A percentile compares a stretch with the other conserved stretches of the same genome.
Conservation (phyloP, 2,113 vertebrate genomes). For the Stegostoma tigrinum region DNA sequence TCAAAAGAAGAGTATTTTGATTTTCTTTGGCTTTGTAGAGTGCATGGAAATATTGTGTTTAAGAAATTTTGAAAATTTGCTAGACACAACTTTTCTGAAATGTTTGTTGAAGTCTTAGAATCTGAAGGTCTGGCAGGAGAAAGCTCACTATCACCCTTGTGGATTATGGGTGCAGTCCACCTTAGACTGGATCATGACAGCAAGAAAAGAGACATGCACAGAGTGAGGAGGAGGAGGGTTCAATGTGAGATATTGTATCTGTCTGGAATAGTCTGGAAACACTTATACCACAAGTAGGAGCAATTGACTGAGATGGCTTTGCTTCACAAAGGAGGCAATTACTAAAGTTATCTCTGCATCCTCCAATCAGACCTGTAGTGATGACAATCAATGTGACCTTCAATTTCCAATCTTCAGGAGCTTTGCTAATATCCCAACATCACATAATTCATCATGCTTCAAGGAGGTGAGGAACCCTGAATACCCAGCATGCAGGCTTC, state of each 20-base stretch:
- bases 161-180: neutral
- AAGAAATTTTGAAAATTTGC: neutral
- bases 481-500: neutral
- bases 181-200: neutral
- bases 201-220: neutral
- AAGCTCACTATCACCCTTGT: neutral
- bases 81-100: neutral
- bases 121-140: neutral
- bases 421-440: neutral
- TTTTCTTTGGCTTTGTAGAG: neutral
- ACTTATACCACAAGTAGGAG: neutral
- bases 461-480: neutral
- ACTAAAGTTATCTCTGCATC: too few relatives aligned
- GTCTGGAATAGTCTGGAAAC: neutral
- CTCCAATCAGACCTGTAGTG: neutral
- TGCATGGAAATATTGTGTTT: neutral
- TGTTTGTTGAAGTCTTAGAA: neutral
- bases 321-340: neutral
- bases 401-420: neutral
- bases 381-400: neutral
- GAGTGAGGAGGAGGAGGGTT: neutral
- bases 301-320: neutral
- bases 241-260: neutral
- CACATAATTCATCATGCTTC: neutral
- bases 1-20: neutral